phyloP scores from a whole-genome alignment of 2,797 vertebrate genomes.

The Thaleichthys pacificus region DNA sequence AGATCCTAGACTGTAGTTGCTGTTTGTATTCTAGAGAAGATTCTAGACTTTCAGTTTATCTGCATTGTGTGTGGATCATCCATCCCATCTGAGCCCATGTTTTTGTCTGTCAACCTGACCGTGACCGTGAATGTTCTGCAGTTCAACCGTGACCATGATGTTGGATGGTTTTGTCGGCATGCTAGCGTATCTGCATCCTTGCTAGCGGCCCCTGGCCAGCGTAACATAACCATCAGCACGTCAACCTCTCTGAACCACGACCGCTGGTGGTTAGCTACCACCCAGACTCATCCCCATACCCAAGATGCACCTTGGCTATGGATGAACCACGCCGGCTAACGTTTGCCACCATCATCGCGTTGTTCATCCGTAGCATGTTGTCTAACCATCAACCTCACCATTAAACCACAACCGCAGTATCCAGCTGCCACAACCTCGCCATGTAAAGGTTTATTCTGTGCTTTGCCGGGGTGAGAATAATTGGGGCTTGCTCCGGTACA shows the following conservation, averaged over 20 bases:
- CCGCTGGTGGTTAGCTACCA: neutral
- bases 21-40: too few species aligned
- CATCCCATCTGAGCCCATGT: neutral
- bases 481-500: neutral
- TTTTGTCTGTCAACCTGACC: neutral
- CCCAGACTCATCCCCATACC: neutral
- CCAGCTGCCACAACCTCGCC: neutral
- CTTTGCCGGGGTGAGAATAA: neutral
- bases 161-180: neutral
- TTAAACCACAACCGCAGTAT: too few species aligned
- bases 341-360: neutral
- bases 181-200: neutral
- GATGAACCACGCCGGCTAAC: neutral
- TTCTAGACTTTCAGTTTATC: neutral
- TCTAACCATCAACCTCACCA: neutral
- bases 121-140: neutral
- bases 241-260: neutral
- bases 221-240: neutral
- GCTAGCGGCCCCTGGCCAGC: too few species aligned
- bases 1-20: too few species aligned
- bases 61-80: neutral
- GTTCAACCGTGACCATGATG: neutral
- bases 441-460: neutral
- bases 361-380: neutral
- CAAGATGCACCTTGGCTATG: neutral